Base-by-base conservation (phyloP, 2,888 invertebrate genomes). In the Tachina lurida region DNA sequence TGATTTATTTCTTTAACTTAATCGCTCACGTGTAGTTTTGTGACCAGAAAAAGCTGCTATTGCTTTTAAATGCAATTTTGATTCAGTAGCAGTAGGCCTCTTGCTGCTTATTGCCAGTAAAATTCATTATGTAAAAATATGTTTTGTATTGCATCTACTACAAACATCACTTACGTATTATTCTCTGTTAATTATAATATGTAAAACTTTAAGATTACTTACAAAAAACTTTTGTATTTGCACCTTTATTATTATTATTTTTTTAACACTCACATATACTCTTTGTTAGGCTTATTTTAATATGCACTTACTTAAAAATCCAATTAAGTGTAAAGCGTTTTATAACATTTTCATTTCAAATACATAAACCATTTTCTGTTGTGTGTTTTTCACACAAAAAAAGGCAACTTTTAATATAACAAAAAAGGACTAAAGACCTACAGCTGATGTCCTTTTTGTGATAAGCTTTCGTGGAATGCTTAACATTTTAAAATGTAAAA, bases 311-410 rank as follows among this genome's bases (percentile, higher is more conserved):
- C 62, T 31, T 31, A 73, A 76, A 86, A 83, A 86, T 86, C 83
- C 86, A 86, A 86, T 86, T 86, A 86, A 86, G 60, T 86, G 75
- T 67, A 76, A 86, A 86, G 75, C 67, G 71, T 83, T 86, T 86
- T 65, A 77, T 75, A 85, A 85, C 82, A 86, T 86, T 86, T 86
- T 83, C 49, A 86, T 83, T 31, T 86, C 62, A 83, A 86, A 79
- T 60, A 52, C 73, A 71, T 49, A 65, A 71, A 71, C 10, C 45
- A 15, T 17, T 41, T 49, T 43, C 43, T 56, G 75, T 65, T n/a
- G 22, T 22, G 47, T 22, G 31, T 10, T 52, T 41, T 39, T n/a
- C n/a, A n/a, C n/a, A 43, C 4, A 52, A 3, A 12, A 31, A 58
- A 65, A 79, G 7, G 9, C 13, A 47, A 39, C 22, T 22, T 22